A percentile compares a stretch with the other conserved stretches of the same genome.
These are phyloP conservation scores for Genyomyrus donnyi DNA, from an alignment of 2,113 vertebrate genomes.

Conservation along the genomic window DNA sequence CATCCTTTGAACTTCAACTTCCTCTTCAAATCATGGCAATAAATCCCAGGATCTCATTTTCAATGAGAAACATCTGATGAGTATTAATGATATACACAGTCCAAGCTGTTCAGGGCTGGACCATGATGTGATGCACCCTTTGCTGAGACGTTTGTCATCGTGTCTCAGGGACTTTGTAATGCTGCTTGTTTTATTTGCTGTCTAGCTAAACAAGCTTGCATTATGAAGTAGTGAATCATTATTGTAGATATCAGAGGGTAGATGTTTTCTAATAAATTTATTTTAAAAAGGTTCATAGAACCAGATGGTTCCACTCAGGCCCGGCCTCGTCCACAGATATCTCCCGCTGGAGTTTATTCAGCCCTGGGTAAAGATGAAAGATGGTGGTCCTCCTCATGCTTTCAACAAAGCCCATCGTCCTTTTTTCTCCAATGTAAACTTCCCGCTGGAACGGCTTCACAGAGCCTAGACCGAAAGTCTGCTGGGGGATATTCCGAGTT, in stretches of 20 bases:
- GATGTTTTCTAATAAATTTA: constrained; percentile 1
- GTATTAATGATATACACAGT: neutral
- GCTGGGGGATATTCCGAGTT: neutral
- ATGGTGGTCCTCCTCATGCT: neutral
- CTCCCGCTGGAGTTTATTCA: neutral
- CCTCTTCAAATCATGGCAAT: neutral
- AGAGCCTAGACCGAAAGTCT: neutral
- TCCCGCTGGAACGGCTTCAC: constrained; percentile 5
- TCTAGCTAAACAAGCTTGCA: neutral
- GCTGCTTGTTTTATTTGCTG: neutral
- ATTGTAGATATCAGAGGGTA: neutral
- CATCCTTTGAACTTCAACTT: neutral
- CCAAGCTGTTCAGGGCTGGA: neutral
- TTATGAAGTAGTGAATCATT: neutral
- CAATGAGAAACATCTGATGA: constrained; percentile 3
- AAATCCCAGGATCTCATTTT: neutral
- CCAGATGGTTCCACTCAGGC: constrained; percentile 14
- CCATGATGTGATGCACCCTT: neutral
- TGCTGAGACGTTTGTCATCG: neutral
- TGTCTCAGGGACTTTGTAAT: neutral
- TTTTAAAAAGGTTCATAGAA: neutral
- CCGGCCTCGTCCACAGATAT: neutral
- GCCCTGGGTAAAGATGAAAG: neutral
- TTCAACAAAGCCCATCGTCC: neutral
- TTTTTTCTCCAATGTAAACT: neutral